Conservation (phyloP, 2,888 invertebrate genomes). For the Melanargia galathea region DNA sequence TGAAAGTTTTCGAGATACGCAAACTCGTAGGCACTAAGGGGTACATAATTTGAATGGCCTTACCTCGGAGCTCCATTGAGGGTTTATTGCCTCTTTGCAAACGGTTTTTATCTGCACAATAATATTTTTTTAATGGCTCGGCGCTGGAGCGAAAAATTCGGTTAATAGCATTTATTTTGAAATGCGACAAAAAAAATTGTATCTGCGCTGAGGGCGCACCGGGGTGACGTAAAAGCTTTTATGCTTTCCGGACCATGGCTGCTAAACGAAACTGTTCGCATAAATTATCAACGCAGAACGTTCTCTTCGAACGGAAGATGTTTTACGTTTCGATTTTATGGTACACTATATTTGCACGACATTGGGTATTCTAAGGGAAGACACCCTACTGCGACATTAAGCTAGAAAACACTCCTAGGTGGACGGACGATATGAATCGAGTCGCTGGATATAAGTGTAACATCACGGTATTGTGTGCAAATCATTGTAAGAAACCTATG, state of each 20-base stretch:
- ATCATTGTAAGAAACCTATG: too few relatives aligned
- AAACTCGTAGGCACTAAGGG: conserved; percentile 7
- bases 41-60: conserved; percentile 44
- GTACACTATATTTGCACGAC: conserved; percentile 3
- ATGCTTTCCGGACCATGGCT: conserved; percentile 65
- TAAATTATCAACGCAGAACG: conserved; percentile 31
- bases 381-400: too few relatives aligned
- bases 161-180: conserved; percentile 61
- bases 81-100: conserved; percentile 34
- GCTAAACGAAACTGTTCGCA: conserved; percentile 42
- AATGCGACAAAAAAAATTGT: conserved; percentile 48
- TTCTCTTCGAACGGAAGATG: conserved; percentile 26
- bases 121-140: conserved; percentile 50
- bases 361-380: too few relatives aligned
- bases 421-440: too few relatives aligned
- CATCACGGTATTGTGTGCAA: too few relatives aligned
- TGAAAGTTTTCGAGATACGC: conserved; percentile 30
- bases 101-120: conserved; percentile 37
- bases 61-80: conserved; percentile 42
- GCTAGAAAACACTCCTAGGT: too few relatives aligned
- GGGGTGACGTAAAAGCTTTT: conserved; percentile 66
- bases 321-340: conserved; percentile 19
- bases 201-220: conserved; percentile 43
- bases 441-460: too few relatives aligned
- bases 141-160: conserved; percentile 49